phyloP scores from a whole-genome alignment of 2,113 vertebrate species.

The Carettochelys insculpta region DNA sequence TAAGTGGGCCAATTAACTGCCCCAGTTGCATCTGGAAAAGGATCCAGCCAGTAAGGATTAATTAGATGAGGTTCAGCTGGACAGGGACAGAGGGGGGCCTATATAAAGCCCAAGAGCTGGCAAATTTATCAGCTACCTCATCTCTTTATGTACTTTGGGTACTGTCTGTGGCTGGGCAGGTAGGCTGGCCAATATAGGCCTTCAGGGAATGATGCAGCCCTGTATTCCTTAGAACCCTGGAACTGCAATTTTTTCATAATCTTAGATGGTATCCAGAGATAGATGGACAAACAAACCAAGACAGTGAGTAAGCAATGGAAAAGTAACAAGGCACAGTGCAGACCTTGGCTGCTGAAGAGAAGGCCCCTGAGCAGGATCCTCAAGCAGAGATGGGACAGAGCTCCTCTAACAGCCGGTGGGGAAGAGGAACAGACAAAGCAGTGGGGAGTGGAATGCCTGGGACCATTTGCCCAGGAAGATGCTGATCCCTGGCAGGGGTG shows the following conservation, averaged over 20 bases:
- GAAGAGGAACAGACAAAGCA: not conserved
- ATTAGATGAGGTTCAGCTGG: not conserved
- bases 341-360: not conserved
- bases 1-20: not conserved
- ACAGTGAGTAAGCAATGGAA: too few species aligned
- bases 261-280: too few species aligned
- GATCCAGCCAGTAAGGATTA: not conserved
- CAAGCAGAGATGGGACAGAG: not conserved
- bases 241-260: too few species aligned
- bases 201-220: too few species aligned
- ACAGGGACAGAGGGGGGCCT: not conserved
- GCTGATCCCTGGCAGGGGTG: not conserved
- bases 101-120: not conserved
- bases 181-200: too few species aligned
- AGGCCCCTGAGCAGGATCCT: not conserved
- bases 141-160: too few species aligned
- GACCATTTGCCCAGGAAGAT: not conserved
- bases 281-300: too few species aligned
- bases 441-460: not conserved
- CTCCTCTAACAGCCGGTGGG: not conserved
- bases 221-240: too few species aligned
- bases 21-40: not conserved
- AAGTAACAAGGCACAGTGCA: not conserved
- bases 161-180: too few species aligned
- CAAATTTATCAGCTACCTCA: too few species aligned